phyloP scores from a whole-genome alignment of 1,140 invertebrate genomes.

The Araneus ventricosus region DNA sequence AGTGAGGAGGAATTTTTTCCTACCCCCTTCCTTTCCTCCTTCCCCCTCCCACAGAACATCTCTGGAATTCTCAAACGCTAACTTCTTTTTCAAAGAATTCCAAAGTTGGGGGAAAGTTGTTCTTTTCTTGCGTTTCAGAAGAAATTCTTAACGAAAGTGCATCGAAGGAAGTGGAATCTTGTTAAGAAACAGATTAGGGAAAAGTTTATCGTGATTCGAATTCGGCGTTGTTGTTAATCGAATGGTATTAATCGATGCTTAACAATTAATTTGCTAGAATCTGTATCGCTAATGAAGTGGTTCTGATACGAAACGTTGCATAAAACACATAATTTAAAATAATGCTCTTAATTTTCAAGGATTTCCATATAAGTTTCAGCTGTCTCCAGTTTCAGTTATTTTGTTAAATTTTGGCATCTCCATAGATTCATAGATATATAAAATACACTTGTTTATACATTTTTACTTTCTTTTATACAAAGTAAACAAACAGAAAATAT shows the following conservation, averaged over 20 bases:
- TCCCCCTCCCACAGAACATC: background rate
- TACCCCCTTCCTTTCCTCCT: background rate
- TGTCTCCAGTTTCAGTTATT: no score
- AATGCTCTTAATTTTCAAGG: no score
- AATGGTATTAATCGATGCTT: conserved; percentile 27
- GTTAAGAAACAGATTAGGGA: conserved; percentile 15
- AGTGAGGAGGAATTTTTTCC: conserved; percentile 54
- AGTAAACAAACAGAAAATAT: no score
- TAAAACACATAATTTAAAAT: background rate
- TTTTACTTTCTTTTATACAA: no score
- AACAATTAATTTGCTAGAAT: background rate
- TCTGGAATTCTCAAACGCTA: background rate
- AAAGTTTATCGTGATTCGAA: background rate
- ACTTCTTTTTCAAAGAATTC: conserved; percentile 11
- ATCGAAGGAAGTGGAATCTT: background rate
- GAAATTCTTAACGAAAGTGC: conserved; percentile 34
- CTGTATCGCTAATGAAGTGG: background rate
- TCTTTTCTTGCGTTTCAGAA: conserved; percentile 2
- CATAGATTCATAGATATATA: no score
- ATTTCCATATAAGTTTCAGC: no score
- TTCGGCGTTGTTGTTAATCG: background rate
- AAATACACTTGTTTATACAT: no score
- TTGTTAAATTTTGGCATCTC: no score
- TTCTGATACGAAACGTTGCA: background rate
- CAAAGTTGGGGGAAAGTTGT: conserved; percentile 2